phyloP scores from a whole-genome alignment of 2,113 vertebrate species.

The Myotis davidii region DNA sequence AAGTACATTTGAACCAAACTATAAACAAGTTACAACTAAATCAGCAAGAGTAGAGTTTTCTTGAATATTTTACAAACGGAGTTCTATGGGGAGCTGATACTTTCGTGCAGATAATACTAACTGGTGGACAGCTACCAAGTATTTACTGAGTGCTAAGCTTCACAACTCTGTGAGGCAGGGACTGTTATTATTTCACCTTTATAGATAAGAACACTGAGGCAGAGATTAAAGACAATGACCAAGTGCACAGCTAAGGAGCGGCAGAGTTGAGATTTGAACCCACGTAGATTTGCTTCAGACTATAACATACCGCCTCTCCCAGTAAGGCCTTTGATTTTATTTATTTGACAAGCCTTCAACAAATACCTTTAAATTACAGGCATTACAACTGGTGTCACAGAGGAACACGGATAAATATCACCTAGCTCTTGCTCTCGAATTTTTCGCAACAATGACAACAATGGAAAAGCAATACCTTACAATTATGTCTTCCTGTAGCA shows the following conservation, averaged over 20 bases:
- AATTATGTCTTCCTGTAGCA: background rate
- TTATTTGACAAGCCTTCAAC: background rate
- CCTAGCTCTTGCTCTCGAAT: background rate
- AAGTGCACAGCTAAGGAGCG: background rate
- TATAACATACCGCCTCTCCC: background rate
- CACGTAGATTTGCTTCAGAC: background rate
- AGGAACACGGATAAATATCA: background rate
- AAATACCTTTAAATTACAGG: background rate
- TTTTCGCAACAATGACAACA: background rate
- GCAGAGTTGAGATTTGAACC: background rate
- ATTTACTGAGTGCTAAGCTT: background rate
- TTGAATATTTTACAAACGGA: background rate
- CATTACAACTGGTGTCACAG: background rate
- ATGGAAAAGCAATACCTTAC: background rate
- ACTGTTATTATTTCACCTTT: background rate
- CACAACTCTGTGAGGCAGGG: background rate
- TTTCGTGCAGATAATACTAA: background rate
- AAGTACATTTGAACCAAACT: background rate
- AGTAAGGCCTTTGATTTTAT: background rate
- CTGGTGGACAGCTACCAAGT: background rate
- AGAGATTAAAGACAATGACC: background rate
- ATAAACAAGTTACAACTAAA: conserved; percentile 6
- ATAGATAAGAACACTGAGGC: background rate
- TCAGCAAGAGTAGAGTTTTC: background rate
- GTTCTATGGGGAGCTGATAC: background rate